Conservation (phyloP, 1,140 invertebrate genomes). For the Drosophila suzukii region DNA sequence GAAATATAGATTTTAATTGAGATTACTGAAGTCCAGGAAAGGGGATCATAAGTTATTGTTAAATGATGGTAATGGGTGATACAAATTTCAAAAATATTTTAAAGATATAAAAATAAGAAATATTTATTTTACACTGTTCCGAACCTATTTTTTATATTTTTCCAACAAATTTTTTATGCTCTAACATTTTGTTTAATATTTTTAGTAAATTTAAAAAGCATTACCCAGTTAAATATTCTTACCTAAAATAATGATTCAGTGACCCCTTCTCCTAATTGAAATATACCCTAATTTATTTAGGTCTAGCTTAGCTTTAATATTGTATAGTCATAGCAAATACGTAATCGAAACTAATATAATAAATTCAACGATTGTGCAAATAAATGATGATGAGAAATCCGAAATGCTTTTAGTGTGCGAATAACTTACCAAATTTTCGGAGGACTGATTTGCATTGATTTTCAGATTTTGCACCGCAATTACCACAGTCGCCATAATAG, state of each 20-base stretch:
- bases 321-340: constrained; percentile 40
- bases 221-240: background rate
- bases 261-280: background rate
- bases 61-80: background rate
- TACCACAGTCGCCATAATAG: constrained; percentile 45
- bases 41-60: background rate
- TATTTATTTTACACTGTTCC: no score
- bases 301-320: constrained; percentile 29
- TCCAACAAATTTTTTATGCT: no score
- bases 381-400: constrained; percentile 46
- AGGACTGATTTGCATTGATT: constrained; percentile 34
- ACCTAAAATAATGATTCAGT: background rate
- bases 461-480: constrained; percentile 31
- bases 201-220: background rate
- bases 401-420: constrained; percentile 25
- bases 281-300: constrained; percentile 14
- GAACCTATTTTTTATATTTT: no score
- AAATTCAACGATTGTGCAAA: constrained; percentile 45
- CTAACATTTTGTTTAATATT: background rate
- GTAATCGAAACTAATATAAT: constrained; percentile 38
- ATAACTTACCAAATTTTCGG: constrained; percentile 18
- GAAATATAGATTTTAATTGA: constrained; percentile 27
- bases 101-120: no score
- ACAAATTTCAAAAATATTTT: background rate
- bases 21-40: constrained; percentile 27